Percentiles rank a stretch among this genome's conserved stretches.
phyloP scores from a whole-genome alignment of 2,113 vertebrate genomes.

The Lophochroa leadbeateri region DNA sequence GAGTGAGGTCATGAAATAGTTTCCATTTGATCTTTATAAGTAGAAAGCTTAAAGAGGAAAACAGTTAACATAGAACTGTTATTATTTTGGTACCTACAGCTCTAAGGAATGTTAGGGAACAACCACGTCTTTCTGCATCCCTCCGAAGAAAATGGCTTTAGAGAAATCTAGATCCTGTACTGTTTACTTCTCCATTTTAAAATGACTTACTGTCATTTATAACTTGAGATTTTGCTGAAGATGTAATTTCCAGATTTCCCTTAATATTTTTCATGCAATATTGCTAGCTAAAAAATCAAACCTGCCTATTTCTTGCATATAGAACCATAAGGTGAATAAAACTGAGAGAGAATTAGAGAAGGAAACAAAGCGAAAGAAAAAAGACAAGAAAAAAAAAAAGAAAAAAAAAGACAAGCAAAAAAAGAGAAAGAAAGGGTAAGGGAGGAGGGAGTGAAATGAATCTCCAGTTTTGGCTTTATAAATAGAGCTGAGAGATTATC shows the following conservation, averaged over 20 bases:
- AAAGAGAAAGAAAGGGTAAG: background rate
- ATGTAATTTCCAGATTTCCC: background rate
- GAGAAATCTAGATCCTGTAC: background rate
- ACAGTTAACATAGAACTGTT: background rate
- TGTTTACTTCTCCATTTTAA: background rate
- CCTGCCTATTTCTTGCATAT: background rate
- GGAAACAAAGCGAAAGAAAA: too few species aligned
- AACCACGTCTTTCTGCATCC: background rate
- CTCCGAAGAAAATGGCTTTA: background rate
- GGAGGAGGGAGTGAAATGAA: background rate
- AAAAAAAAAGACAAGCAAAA: too few species aligned
- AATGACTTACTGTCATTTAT: background rate
- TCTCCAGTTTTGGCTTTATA: background rate
- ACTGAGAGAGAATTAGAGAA: background rate
- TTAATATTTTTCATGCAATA: background rate
- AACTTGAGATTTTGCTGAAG: background rate
- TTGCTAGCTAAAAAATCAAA: background rate
- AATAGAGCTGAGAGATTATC: background rate
- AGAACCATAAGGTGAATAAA: background rate
- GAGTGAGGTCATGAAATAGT: background rate
- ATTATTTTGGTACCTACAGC: background rate
- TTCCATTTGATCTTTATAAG: background rate
- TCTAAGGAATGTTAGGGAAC: background rate
- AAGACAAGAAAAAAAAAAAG: fast-evolving
- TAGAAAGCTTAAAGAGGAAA: background rate